These are phyloP conservation scores for Brachyrhaphis roseni DNA, from an alignment of 2,797 vertebrate genomes.

Conservation along the genomic window DNA sequence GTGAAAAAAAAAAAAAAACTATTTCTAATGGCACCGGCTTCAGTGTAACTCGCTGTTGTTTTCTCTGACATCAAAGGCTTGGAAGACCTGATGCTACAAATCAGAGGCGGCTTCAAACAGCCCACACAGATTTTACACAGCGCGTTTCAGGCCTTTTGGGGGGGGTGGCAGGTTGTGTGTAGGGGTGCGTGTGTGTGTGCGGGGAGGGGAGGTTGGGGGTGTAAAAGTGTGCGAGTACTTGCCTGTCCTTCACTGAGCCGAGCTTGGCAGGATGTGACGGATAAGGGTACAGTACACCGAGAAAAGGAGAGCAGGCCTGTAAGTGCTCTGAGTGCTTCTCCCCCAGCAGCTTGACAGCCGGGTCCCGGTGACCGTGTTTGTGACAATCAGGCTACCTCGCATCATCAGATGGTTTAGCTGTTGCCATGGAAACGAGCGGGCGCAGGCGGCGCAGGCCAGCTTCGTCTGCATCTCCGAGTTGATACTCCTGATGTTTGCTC, in stretches of 20 bases:
- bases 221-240: constrained; percentile 29
- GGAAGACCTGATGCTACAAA: constrained; percentile 54
- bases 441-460: constrained; percentile 65
- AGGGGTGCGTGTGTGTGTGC: too few species aligned
- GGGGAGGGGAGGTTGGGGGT: neutral
- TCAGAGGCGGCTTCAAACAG: constrained; percentile 46
- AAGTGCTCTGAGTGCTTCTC: constrained; percentile 71
- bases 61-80: constrained; percentile 61
- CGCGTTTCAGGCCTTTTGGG: constrained; percentile 33
- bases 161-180: too few species aligned
- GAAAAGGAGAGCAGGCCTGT: constrained; percentile 51
- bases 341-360: constrained; percentile 73
- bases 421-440: constrained; percentile 74
- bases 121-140: constrained; percentile 59
- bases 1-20: constrained; percentile 22
- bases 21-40: constrained; percentile 49
- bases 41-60: constrained; percentile 26
- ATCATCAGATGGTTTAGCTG: constrained; percentile 71
- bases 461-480: constrained; percentile 63
- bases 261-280: constrained; percentile 51
- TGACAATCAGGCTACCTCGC: constrained; percentile 73
- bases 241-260: constrained; percentile 47
- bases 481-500: constrained; percentile 69
- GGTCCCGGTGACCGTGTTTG: constrained; percentile 75
- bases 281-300: constrained; percentile 56